Evolutionary conservation across 2,113 vertebrate species (phyloP).

Genomic region (Ceyx melanurus): DNA sequence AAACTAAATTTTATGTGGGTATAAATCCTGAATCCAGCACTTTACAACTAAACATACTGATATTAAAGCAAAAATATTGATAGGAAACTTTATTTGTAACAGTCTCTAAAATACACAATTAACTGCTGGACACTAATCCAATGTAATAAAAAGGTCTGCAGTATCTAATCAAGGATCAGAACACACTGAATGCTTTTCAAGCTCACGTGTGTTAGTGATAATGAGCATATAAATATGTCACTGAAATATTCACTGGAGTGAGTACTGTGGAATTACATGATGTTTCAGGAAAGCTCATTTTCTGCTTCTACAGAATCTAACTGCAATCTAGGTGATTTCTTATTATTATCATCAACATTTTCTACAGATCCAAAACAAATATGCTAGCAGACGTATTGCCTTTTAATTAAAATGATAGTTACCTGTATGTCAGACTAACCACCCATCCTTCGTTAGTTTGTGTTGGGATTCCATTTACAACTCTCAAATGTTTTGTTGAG

Average conservation of each 20-base stretch:
- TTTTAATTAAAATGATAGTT: conserved; percentile 49
- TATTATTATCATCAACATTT: not conserved
- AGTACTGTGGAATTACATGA: not conserved
- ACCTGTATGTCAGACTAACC: conserved; percentile 98
- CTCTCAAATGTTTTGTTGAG: conserved; percentile 82
- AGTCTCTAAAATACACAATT: not conserved
- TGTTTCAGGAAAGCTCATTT: not conserved
- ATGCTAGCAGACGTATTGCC: not conserved
- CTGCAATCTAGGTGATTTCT: not conserved
- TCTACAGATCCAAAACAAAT: not conserved
- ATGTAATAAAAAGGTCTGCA: not conserved
- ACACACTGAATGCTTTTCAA: not conserved
- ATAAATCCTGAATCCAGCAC: not conserved
- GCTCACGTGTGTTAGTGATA: not conserved
- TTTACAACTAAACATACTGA: not conserved
- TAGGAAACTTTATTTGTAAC: not conserved
- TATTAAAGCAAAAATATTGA: not conserved
- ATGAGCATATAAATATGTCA: not conserved
- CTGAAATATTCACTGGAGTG: not conserved
- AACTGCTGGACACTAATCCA: not conserved
- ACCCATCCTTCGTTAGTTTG: conserved; percentile 92
- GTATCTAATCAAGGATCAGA: not conserved
- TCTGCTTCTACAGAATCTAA: not conserved
- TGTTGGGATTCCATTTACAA: conserved; percentile 90
- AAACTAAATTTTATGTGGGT: not conserved